Evolutionary conservation across 1,140 invertebrate genomes (phyloP).

Genomic region (Semibalanus balanoides): DNA sequence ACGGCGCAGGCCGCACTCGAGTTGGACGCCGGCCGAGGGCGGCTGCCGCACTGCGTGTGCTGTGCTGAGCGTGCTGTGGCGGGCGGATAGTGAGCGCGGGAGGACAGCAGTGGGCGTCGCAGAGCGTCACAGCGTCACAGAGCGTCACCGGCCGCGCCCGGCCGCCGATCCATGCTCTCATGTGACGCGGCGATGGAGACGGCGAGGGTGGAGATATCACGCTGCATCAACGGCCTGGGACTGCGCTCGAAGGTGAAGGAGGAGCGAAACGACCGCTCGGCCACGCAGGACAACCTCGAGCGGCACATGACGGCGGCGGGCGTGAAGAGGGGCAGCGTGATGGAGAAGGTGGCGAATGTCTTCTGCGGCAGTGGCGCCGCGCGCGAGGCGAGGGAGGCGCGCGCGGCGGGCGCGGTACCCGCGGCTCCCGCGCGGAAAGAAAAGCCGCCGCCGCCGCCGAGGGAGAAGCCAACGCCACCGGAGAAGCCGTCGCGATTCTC

Average conservation of each 20-base stretch:
- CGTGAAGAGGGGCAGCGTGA: conserved; percentile 47
- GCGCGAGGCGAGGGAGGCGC: conserved; percentile 16
- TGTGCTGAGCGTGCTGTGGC: too few species aligned
- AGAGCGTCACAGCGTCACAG: too few species aligned
- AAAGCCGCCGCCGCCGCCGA: conserved; percentile 15
- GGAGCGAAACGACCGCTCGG: conserved; percentile 7
- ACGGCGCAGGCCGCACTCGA: background rate
- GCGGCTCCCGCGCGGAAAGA: conserved; percentile 17
- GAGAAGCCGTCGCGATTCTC: conserved; percentile 22
- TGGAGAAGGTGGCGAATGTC: conserved; percentile 68
- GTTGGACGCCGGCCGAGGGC: too few species aligned
- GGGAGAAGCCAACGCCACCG: conserved; percentile 18
- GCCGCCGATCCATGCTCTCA: conserved; percentile 36
- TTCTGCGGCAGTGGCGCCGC: conserved; percentile 44
- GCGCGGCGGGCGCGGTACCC: conserved; percentile 22
- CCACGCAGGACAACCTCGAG: conserved; percentile 14
- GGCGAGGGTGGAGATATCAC: conserved; percentile 68
- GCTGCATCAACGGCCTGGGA: conserved; percentile 68
- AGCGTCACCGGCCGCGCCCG: background rate
- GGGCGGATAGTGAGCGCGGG: too few species aligned
- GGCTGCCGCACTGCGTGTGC: too few species aligned
- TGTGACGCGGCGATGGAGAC: conserved; percentile 70
- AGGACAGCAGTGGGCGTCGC: too few species aligned
- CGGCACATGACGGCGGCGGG: conserved; percentile 27
- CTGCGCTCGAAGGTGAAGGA: conserved; percentile 33